Conservation (phyloP, 1,140 invertebrate species). For the Adelges cooleyi region DNA sequence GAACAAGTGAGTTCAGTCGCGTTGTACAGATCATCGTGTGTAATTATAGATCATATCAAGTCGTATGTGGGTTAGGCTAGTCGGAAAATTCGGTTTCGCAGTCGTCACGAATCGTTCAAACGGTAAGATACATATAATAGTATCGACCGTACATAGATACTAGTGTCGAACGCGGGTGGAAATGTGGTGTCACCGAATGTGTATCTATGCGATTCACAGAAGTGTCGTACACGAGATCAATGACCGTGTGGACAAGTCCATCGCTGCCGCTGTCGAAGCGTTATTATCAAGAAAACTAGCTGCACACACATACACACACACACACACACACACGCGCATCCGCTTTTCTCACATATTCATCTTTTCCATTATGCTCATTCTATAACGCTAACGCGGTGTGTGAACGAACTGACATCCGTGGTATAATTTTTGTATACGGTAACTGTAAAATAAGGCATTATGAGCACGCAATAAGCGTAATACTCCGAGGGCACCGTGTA, state of each 20-base stretch:
- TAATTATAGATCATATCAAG: no score
- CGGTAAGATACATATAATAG: no score
- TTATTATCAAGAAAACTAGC: constrained; percentile 1
- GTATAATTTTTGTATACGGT: constrained; percentile 6
- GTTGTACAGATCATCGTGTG: no score
- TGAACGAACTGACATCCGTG: constrained; percentile 20
- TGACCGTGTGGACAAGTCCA: constrained; percentile 2
- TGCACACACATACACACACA: neutral
- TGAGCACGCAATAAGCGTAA: neutral
- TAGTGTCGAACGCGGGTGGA: neutral
- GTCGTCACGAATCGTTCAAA: no score
- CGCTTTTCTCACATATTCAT: constrained; percentile 27
- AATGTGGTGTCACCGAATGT: neutral
- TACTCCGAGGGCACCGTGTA: neutral
- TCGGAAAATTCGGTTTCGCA: no score
- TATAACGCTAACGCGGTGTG: constrained; percentile 13
- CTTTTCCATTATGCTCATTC: constrained; percentile 18
- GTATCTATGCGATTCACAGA: neutral
- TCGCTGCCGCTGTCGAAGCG: neutral
- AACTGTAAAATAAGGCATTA: constrained; percentile 2
- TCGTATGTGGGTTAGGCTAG: no score
- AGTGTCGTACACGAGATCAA: constrained; percentile 7
- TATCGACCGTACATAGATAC: no score
- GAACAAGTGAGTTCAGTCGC: constrained; percentile 47
- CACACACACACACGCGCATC: neutral